These are phyloP conservation scores for Spizella passerina DNA, from an alignment of 2,797 vertebrate species.

Conservation along the genomic window DNA sequence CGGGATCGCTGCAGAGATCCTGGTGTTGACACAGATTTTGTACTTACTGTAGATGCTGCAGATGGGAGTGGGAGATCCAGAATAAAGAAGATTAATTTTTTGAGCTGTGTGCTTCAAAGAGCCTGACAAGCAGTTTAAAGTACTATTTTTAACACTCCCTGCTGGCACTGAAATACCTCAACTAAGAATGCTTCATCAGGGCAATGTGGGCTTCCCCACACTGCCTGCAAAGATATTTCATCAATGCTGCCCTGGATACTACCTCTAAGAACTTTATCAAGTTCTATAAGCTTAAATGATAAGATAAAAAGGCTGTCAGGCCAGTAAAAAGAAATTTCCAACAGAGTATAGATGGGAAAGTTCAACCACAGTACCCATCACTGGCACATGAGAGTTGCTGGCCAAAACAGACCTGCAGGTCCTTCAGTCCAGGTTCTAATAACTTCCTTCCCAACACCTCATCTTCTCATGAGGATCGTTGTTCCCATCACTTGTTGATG, in stretches of 20 bases:
- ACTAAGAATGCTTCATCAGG: constrained; percentile 22
- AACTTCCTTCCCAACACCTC: neutral
- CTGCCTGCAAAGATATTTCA: constrained; percentile 26
- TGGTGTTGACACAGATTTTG: constrained; percentile 84
- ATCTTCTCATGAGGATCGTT: constrained; percentile 24
- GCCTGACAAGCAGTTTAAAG: constrained; percentile 39
- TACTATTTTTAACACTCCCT: constrained; percentile 50
- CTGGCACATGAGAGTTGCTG: neutral
- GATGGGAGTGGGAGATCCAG: constrained; percentile 39
- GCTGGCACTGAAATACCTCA: constrained; percentile 2
- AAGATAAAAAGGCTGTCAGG: constrained; percentile 18
- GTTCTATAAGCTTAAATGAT: neutral
- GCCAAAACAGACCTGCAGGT: constrained; percentile 24
- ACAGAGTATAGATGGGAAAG: neutral
- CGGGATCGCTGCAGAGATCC: constrained; percentile 95
- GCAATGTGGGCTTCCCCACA: constrained; percentile 5
- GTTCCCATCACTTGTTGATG: constrained; percentile 6
- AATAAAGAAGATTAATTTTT: constrained; percentile 65
- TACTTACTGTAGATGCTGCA: constrained; percentile 88
- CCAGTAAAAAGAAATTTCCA: neutral
- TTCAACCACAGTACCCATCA: neutral
- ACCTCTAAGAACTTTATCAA: neutral
- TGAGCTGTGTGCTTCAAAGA: constrained; percentile 29
- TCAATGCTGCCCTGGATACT: neutral
- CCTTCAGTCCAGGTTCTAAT: neutral